Evolutionary conservation across 2,888 invertebrate species (phyloP), one percentile per base, ranked within the genome.

Genomic region (Argyresthia albistria): DNA sequence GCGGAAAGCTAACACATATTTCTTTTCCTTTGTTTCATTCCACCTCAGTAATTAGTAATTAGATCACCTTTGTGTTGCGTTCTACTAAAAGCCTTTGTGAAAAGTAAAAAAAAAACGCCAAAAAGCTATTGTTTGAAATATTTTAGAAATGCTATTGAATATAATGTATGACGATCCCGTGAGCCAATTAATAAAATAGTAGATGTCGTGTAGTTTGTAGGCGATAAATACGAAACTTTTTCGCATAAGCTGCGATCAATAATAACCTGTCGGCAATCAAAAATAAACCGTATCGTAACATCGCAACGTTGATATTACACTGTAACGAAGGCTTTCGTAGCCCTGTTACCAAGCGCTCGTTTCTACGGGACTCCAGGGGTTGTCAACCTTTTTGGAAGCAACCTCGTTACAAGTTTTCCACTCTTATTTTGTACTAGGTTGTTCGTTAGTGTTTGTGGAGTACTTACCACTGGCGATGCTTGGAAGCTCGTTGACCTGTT

Each of bases 211-310:
- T 73, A 70, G 68, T 70, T 74, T 76, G 73, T 74, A 76, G 67
- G 77, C 75, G 76, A 78, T 79, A 78, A 78, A 77, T 78, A 77
- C 72, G 71, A 68, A 80, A 84, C 75, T 82, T 84, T 83, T 83
- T 83, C 80, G 79, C 79, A 69, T 73, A 72, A 79, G 80, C 69
- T 76, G 62, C 77, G 86, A 86, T 86, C 86, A 81, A 86, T 86
- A 86, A 79, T 70, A 68, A 60, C 4, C 7, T 8, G 4, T 6
- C 15, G 14, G 36, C 42, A 15, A 46, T 15, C 15, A 4, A 0
- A 62, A 66, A 66, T 53, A 42, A 6, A 25, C 60, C 65, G 53
- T 55, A 4, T 0, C 0, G 9, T 7, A 35, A n/a, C 12, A 0
- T 0, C 0, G 37, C 70, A 75, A 57, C 57, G 68, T 64, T 15